Base-by-base conservation (phyloP, 2,797 vertebrate genomes). In the Enteromius mattozi region DNA sequence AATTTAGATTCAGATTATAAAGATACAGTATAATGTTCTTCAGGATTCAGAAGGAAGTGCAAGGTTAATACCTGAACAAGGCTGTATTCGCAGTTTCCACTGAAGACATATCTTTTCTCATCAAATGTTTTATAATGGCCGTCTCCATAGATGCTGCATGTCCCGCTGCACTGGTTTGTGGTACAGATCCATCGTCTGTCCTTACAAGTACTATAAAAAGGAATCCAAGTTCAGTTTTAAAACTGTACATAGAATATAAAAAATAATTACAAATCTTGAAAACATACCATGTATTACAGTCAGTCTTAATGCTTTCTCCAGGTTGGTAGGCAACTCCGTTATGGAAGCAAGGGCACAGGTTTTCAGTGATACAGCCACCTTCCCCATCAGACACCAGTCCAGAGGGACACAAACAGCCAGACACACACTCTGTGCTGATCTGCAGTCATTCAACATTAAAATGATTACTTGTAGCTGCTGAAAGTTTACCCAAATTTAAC, bases 81-180 rank as follows among this genome's bases (percentile, higher is more conserved):
- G 0, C 93, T 96, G 89, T 99, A 99, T 96, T 96, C 96, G 92
- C 98, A 99, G 77, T 94, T 91, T 85, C 98, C 98, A 37, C 87
- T 96, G 91, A 98, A 99, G 90, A 92, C 94, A 72, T 95, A 99
- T 82, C 95, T 94, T 91, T 96, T 97, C 30, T 97, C 96, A 1
- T 99, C 98, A 87, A 99, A 99, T 8, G 97, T 98, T 74, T 93
- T 86, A 56, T 97, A 97, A 90, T 99, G 97, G 0, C 98, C 97
- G 0, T 98, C 96, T 40, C 98, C 98, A 2, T 98, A 99, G 78
- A 97, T 94, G 0, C 91, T 90, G 66, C 98, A 99, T 2, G 96
- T 96, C 81, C 89, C 93, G 65, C 95, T 92, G 87, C 98, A 99
- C 59, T 92, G 87, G 1, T 96, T 88, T 0, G 87, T 85, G 0